These are phyloP conservation scores for Bubo scandiacus DNA, from an alignment of 2,113 vertebrate genomes.

Conservation along the genomic window DNA sequence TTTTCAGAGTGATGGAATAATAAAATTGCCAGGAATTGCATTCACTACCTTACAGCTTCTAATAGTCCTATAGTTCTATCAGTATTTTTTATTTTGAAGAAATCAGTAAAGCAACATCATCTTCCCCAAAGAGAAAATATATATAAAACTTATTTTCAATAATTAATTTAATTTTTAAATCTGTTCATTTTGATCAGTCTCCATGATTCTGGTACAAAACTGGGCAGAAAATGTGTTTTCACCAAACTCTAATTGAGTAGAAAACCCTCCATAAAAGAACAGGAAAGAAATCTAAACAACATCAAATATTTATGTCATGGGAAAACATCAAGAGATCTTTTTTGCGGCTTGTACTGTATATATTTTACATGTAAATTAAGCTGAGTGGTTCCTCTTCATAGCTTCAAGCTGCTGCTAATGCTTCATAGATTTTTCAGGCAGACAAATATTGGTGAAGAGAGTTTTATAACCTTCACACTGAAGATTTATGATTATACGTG, in stretches of 20 bases:
- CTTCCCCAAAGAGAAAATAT: conserved; percentile 41
- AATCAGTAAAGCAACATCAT: conserved; percentile 7
- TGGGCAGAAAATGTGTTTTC: conserved; percentile 41
- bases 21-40: conserved; percentile 38
- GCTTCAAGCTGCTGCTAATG: conserved; percentile 26
- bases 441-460: conserved; percentile 46
- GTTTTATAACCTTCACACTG: conserved; percentile 38
- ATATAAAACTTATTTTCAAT: conserved; percentile 50
- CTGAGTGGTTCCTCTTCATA: conserved; percentile 27
- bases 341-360: conserved; percentile 22
- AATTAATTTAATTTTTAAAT: conserved; percentile 52
- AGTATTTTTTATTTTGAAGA: conserved; percentile 23
- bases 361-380: conserved; percentile 57
- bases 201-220: not conserved
- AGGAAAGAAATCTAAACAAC: conserved; percentile 60
- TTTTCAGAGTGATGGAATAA: conserved; percentile 14
- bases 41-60: conserved; percentile 20
- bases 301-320: conserved; percentile 70
- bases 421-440: conserved; percentile 12
- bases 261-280: conserved; percentile 29
- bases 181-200: conserved; percentile 39
- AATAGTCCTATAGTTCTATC: not conserved
- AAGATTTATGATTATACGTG: conserved; percentile 16
- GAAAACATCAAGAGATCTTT: conserved; percentile 58
- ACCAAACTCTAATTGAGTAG: conserved; percentile 39